Evolutionary conservation across 1,140 invertebrate species (phyloP).

Genomic region (Melitaea cinxia): DNA sequence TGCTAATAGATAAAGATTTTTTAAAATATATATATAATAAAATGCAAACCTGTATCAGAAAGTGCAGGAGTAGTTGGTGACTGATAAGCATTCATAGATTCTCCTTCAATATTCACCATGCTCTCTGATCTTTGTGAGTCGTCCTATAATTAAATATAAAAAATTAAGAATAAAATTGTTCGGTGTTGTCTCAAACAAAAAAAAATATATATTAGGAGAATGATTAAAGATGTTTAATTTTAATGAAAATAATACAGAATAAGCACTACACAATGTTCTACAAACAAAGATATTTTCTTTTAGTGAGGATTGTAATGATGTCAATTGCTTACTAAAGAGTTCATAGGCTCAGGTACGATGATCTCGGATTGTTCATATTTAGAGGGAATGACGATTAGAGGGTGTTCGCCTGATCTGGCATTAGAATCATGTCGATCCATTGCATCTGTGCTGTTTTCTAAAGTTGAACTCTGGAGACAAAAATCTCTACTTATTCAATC

Average conservation of each 20-base stretch:
- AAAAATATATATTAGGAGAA: neutral
- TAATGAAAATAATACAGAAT: too few relatives aligned
- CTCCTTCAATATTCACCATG: constrained; percentile 46
- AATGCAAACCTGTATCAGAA: constrained; percentile 47
- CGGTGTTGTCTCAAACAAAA: too few relatives aligned
- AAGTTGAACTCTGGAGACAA: constrained; percentile 39
- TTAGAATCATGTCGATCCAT: constrained; percentile 36
- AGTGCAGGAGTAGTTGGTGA: constrained; percentile 40
- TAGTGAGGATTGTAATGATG: constrained; percentile 8
- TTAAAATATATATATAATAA: neutral
- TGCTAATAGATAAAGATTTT: too few relatives aligned
- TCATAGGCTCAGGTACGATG: constrained; percentile 14
- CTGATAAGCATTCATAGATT: constrained; percentile 41
- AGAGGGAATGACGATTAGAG: constrained; percentile 62
- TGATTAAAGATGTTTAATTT: neutral
- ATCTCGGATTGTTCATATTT: constrained; percentile 36
- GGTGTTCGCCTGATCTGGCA: constrained; percentile 42
- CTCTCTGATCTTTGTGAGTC: constrained; percentile 36
- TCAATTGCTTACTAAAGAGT: constrained; percentile 28
- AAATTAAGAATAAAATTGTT: too few relatives aligned
- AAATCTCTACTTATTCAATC: neutral
- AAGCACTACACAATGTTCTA: too few relatives aligned
- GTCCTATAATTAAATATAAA: constrained; percentile 38
- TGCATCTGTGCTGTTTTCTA: constrained; percentile 38
- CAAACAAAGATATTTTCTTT: too few relatives aligned